A percentile compares a stretch with the other conserved stretches of the same genome.
phyloP scores from a whole-genome alignment of 2,113 vertebrate species.

The Aegypius monachus region DNA sequence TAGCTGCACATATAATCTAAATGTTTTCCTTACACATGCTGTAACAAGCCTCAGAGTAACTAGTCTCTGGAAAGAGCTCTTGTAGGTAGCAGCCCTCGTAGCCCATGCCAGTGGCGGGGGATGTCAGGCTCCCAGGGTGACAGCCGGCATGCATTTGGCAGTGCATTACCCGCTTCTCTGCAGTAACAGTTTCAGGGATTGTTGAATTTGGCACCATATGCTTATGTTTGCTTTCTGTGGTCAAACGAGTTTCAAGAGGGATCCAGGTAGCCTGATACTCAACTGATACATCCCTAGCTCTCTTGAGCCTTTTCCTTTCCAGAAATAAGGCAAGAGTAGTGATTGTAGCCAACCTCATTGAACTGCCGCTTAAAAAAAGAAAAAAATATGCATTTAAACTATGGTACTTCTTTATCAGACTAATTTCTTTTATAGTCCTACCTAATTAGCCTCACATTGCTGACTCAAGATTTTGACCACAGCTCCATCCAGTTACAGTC shows the following conservation, averaged over 20 bases:
- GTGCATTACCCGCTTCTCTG: background rate
- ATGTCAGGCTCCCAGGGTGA: rapidly evolving
- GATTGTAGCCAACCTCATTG: background rate
- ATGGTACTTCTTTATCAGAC: background rate
- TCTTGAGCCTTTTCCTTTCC: background rate
- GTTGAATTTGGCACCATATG: background rate
- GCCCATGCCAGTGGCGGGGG: rapidly evolving
- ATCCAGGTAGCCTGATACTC: background rate
- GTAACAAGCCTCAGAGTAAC: background rate
- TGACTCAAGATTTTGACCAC: background rate
- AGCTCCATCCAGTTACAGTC: background rate
- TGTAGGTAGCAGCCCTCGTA: background rate
- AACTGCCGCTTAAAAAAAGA: background rate
- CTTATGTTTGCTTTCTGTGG: background rate
- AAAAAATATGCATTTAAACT: background rate
- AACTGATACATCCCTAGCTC: background rate
- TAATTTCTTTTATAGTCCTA: background rate
- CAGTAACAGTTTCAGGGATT: background rate
- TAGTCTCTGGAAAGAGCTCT: background rate
- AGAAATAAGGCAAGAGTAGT: background rate
- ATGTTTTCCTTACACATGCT: background rate
- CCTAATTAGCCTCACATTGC: background rate
- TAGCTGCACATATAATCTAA: background rate
- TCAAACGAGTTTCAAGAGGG: background rate
- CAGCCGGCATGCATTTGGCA: background rate